Percentiles rank a stretch among this genome's conserved stretches.
These are phyloP conservation scores for Mythimna impura DNA, from an alignment of 2,888 invertebrate genomes.

Conservation along the genomic window DNA sequence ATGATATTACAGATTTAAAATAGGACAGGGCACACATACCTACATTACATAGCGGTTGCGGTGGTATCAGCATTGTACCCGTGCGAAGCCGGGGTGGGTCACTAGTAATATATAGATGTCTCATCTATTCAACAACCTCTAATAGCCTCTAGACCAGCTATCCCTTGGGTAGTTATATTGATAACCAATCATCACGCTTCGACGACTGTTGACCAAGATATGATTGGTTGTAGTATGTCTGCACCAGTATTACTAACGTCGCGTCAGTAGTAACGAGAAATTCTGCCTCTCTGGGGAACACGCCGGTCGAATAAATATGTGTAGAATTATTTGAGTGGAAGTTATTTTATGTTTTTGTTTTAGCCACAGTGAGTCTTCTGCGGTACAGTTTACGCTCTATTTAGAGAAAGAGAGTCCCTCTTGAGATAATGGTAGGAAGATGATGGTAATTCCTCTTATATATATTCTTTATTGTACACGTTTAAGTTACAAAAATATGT, in stretches of 20 bases:
- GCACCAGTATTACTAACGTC: neutral
- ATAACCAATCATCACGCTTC: conserved; percentile 27
- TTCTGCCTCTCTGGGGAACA: neutral
- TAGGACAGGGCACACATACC: no score
- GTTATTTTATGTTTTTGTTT: neutral
- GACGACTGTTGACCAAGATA: conserved; percentile 27
- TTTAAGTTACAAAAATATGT: no score
- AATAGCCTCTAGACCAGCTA: conserved; percentile 8
- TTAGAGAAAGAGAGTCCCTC: neutral
- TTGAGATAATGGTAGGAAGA: neutral
- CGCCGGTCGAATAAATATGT: conserved; percentile 22
- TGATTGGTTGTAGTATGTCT: conserved; percentile 24
- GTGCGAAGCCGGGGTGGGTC: no score
- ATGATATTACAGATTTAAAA: no score
- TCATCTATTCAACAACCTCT: neutral
- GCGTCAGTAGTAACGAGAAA: conserved; percentile 28
- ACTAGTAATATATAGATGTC: neutral
- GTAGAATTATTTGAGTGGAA: conserved; percentile 7
- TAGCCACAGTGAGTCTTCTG: neutral
- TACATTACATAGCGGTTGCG: no score
- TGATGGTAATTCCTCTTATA: no score
- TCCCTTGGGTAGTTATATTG: conserved; percentile 14
- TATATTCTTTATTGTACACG: no score
- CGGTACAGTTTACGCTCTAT: neutral
- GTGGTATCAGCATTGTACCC: no score